Percentiles rank a stretch among this genome's conserved stretches.
Conservation (phyloP, 1,140 invertebrate genomes). For the Aphaenogaster floridana region DNA sequence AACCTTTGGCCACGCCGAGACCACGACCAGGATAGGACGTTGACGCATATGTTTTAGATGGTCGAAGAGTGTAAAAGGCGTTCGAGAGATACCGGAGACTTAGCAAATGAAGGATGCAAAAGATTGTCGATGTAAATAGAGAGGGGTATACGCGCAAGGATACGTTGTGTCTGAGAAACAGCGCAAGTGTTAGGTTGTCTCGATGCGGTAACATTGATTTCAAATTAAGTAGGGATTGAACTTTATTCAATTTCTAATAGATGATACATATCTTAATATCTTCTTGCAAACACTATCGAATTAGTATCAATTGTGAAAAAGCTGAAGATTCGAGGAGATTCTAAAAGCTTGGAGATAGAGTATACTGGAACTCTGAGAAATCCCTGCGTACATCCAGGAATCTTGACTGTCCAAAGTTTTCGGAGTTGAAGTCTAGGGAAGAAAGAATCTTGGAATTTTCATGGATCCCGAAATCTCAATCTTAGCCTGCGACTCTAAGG, state of each 20-base stretch:
- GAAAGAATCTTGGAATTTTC: not conserved
- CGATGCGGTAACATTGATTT: constrained; percentile 29
- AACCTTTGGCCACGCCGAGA: not conserved
- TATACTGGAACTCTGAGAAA: not conserved
- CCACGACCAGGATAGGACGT: not conserved
- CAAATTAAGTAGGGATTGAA: not conserved
- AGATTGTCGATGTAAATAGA: not conserved
- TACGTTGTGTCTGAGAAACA: not conserved
- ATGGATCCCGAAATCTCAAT: not conserved
- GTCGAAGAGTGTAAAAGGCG: not conserved
- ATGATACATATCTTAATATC: not conserved
- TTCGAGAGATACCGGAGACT: not conserved
- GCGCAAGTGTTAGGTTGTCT: constrained; percentile 1
- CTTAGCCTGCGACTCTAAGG: not conserved
- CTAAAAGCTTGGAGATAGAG: not conserved
- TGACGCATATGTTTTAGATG: constrained; percentile 11
- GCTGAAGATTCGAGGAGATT: constrained; percentile 4
- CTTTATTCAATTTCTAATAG: not conserved
- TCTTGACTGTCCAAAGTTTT: not conserved
- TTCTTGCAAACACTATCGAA: constrained; percentile 1
- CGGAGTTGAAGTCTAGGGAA: not conserved
- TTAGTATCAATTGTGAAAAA: not conserved
- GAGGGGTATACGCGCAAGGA: not conserved
- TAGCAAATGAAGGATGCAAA: not conserved
- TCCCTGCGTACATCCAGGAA: not conserved